Evolutionary conservation across 2,797 vertebrate species (phyloP).

Genomic region (Chrysolophus pictus): DNA sequence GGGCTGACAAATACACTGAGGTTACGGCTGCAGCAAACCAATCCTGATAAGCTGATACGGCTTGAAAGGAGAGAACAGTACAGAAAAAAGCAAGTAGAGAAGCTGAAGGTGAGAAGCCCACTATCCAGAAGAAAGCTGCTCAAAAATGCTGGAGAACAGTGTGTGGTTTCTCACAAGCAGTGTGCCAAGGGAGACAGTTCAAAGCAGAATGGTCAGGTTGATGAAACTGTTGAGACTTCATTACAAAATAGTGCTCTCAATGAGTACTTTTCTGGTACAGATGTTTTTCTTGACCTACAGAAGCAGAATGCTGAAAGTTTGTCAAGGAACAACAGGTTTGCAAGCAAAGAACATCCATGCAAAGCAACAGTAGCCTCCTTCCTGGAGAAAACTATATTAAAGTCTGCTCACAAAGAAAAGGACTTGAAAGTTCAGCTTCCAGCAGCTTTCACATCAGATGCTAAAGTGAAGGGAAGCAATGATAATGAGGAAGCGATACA

Average conservation of each 20-base stretch:
- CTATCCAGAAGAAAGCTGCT: constrained; percentile 50
- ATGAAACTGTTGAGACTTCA: constrained; percentile 76
- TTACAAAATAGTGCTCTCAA: constrained; percentile 52
- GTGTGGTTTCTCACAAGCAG: not conserved
- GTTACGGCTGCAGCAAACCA: constrained; percentile 84
- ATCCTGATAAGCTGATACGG: constrained; percentile 65
- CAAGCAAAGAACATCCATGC: not conserved
- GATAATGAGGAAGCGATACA: not conserved
- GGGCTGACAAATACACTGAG: constrained; percentile 88
- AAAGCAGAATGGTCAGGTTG: constrained; percentile 36
- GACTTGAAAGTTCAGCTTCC: constrained; percentile 49
- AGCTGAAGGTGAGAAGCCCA: constrained; percentile 47
- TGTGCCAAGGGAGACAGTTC: constrained; percentile 12
- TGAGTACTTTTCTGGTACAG: not conserved
- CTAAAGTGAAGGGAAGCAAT: constrained; percentile 37
- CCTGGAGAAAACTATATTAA: not conserved
- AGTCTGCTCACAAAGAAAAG: not conserved
- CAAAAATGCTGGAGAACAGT: constrained; percentile 14
- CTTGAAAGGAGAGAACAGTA: constrained; percentile 79
- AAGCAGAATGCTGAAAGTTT: not conserved
- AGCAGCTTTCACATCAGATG: constrained; percentile 50
- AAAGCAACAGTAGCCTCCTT: not conserved
- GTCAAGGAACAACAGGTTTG: not conserved
- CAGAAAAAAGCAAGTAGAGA: constrained; percentile 61
- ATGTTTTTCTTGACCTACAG: not conserved